A percentile compares a stretch with the other conserved stretches of the same genome.
phyloP scores from a whole-genome alignment of 1,140 invertebrate species.

The Nomia melanderi region DNA sequence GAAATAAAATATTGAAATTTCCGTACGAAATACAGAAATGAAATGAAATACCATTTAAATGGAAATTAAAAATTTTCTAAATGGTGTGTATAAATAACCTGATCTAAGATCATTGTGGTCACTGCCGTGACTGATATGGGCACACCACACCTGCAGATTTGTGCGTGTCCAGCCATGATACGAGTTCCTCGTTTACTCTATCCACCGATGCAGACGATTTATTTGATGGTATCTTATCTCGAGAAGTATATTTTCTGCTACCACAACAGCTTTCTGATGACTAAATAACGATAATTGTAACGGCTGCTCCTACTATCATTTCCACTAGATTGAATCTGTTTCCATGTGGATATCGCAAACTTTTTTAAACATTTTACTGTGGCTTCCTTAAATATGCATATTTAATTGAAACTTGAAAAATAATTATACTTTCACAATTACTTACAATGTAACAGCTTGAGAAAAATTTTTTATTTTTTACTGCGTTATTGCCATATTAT shows the following conservation, averaged over 20 bases:
- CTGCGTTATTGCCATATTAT: too few species aligned
- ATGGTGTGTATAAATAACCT: neutral
- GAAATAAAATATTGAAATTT: too few species aligned
- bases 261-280: neutral
- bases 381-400: too few species aligned
- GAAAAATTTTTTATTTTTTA: too few species aligned
- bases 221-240: constrained; percentile 6
- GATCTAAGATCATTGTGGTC: neutral
- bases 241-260: neutral
- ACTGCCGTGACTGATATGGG: neutral
- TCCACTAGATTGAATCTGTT: neutral
- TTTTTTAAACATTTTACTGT: neutral
- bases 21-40: too few species aligned
- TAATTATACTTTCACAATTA: too few species aligned
- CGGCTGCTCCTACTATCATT: neutral
- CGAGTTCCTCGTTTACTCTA: neutral
- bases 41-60: too few species aligned
- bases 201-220: neutral
- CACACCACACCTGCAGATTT: constrained; percentile 12
- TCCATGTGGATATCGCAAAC: neutral
- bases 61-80: too few species aligned
- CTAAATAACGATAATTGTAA: neutral
- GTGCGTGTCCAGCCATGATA: neutral
- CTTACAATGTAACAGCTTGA: too few species aligned
- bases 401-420: too few species aligned